Percentiles rank a stretch among this genome's conserved stretches.
These are phyloP conservation scores for Atta texana DNA, from an alignment of 1,140 invertebrate species.

Conservation along the genomic window DNA sequence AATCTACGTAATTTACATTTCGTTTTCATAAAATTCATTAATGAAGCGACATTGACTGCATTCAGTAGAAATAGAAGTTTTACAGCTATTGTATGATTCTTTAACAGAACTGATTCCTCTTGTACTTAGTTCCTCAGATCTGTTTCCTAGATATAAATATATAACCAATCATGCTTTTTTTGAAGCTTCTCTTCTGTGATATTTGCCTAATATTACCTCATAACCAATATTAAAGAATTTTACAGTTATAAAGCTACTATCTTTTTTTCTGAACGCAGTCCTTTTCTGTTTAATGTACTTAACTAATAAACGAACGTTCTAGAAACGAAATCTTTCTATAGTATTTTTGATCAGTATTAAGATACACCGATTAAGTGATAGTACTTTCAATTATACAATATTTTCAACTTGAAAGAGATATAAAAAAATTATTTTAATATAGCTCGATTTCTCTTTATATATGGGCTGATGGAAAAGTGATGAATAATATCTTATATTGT, in stretches of 20 bases:
- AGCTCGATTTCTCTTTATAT: conserved; percentile 17
- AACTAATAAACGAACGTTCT: conserved; percentile 3
- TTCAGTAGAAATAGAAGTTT: too few relatives aligned
- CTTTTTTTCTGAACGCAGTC: too few relatives aligned
- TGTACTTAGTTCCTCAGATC: too few relatives aligned
- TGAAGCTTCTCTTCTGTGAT: too few relatives aligned
- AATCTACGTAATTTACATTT: conserved; percentile 15
- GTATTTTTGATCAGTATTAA: conserved; percentile 27
- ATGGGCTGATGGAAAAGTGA: conserved; percentile 24
- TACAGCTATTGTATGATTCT: too few relatives aligned
- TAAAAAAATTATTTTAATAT: conserved; percentile 43
- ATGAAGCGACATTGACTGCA: background rate
- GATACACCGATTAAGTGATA: conserved; percentile 9
- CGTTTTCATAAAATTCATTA: background rate
- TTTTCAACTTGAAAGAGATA: conserved; percentile 25
- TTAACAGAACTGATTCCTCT: too few relatives aligned
- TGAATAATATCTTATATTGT: conserved; percentile 61
- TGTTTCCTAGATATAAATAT: too few relatives aligned
- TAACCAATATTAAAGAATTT: too few relatives aligned
- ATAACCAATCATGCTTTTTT: too few relatives aligned
- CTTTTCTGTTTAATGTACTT: background rate
- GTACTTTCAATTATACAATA: conserved; percentile 40
- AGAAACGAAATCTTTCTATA: background rate
- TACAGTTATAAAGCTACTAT: too few relatives aligned
- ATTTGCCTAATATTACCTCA: too few relatives aligned